phyloP scores from a whole-genome alignment of 2,113 vertebrate species.

The Sinocyclocheilus maitianheensis region DNA sequence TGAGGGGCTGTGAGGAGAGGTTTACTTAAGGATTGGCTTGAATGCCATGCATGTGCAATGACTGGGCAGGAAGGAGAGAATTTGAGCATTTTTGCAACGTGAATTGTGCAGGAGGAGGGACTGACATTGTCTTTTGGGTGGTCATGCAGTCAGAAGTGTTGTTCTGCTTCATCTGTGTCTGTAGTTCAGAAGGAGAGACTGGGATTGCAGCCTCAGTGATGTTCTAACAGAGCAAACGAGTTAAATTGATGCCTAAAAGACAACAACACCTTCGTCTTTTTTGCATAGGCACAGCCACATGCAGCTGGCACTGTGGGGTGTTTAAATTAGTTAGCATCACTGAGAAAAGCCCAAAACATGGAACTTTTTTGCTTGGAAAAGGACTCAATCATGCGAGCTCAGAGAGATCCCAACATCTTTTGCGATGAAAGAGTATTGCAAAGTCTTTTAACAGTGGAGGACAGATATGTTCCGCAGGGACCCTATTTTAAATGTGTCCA shows the following conservation, averaged over 20 bases:
- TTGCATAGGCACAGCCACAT: constrained; percentile 55
- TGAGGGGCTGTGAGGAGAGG: background rate
- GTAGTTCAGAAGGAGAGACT: constrained; percentile 1
- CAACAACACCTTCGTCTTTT: constrained; percentile 40
- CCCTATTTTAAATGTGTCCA: constrained; percentile 93
- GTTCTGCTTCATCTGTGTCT: constrained; percentile 11
- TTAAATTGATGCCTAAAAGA: constrained; percentile 68
- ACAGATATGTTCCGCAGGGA: constrained; percentile 87
- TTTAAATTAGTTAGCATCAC: constrained; percentile 54
- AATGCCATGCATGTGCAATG: constrained; percentile 52
- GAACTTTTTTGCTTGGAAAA: constrained; percentile 91
- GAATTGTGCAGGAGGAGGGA: constrained; percentile 34
- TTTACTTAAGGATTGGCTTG: background rate
- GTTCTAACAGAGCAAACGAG: constrained; percentile 30
- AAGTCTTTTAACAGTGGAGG: constrained; percentile 88
- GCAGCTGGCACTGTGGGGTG: constrained; percentile 59
- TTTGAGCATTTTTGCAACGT: constrained; percentile 14
- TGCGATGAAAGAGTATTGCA: constrained; percentile 88
- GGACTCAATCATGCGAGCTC: constrained; percentile 82
- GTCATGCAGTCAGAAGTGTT: constrained; percentile 31
- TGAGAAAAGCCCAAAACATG: constrained; percentile 73
- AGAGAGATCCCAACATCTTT: constrained; percentile 86
- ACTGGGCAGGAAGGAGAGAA: constrained; percentile 1
- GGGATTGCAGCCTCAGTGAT: constrained; percentile 2
- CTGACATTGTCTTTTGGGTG: constrained; percentile 48